Base-by-base conservation (phyloP, 1,140 invertebrate genomes). In the Drosophila willistoni region DNA sequence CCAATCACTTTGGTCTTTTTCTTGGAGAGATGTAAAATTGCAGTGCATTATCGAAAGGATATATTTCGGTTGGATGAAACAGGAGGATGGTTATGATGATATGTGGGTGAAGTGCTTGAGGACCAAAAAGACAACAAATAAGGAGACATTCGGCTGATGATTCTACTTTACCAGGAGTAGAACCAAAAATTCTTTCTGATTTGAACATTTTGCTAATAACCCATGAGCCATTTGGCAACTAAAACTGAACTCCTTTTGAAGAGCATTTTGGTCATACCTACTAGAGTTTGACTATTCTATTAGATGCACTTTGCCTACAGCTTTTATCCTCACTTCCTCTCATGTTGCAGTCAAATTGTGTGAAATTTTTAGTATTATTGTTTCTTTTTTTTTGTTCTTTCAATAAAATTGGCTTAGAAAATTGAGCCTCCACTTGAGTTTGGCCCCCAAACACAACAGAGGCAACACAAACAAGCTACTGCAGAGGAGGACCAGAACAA, bases 331-430 rank as follows among this genome's bases (percentile, higher is more conserved):
- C 19, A 4, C 14, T 47, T 17, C 51, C 60, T 22, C 39, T 1
- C 14, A 9, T 42, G 33, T 34, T 39, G 56, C 36, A 25, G 70
- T 59, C 61, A 68, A 68, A 63, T 65, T 63, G 44, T 55, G 75
- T 33, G 57, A 64, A 39, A 64, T 76, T 71, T 59, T 81, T 51
- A 51, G 65, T 68, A 66, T 68, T 51, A 61, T 74, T 68, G 66
- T 79, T 73, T 75, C 59, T 75, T 71, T 68, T 66, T 73, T 55
- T 71, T 68, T 66, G 69, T 55, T 65, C 19, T 47, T 67, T 82
- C 79, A 70, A 89, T 79, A 74, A 89, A 87, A 86, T 86, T 86
- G 83, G 83, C 83, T 86, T 87, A 87, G 83, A 77, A 86, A 83
- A 87, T 82, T 77, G 83, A 87, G 79, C 84, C 83, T 82, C 55